Percentiles rank a stretch among this genome's conserved stretches.
These are phyloP conservation scores for Bombus impatiens DNA, from an alignment of 1,140 invertebrate genomes.

Conservation along the genomic window DNA sequence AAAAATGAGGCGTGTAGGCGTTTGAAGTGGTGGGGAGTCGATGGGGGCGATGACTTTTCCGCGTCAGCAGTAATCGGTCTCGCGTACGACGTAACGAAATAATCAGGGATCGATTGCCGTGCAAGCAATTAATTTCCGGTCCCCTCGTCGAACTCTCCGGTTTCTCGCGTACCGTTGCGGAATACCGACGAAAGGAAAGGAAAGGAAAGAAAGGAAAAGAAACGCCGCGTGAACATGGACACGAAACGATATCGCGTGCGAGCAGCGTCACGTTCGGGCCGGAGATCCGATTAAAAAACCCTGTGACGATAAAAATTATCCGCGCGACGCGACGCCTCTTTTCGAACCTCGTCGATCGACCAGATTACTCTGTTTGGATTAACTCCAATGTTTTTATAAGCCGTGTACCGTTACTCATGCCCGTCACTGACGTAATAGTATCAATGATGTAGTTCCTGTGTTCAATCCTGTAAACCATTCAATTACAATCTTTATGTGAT, in stretches of 20 bases:
- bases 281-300: constrained; percentile 21
- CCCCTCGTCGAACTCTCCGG: constrained; percentile 16
- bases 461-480: neutral
- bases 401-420: too few species aligned
- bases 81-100: constrained; percentile 26
- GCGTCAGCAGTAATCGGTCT: constrained; percentile 26
- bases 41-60: constrained; percentile 35
- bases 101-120: constrained; percentile 34
- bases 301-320: constrained; percentile 26
- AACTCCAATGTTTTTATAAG: neutral
- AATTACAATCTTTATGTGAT: neutral
- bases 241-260: constrained; percentile 28
- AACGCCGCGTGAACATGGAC: neutral
- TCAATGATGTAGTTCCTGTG: neutral
- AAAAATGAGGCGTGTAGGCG: neutral
- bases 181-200: constrained; percentile 5
- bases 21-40: neutral
- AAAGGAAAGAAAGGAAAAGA: neutral
- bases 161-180: constrained; percentile 23
- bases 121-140: constrained; percentile 48
- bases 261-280: neutral
- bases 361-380: too few species aligned
- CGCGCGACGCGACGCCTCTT: constrained; percentile 25
- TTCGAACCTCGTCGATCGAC: constrained; percentile 1
- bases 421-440: too few species aligned